phyloP scores from a whole-genome alignment of 2,888 invertebrate genomes.

The Ectobius pallidus region DNA sequence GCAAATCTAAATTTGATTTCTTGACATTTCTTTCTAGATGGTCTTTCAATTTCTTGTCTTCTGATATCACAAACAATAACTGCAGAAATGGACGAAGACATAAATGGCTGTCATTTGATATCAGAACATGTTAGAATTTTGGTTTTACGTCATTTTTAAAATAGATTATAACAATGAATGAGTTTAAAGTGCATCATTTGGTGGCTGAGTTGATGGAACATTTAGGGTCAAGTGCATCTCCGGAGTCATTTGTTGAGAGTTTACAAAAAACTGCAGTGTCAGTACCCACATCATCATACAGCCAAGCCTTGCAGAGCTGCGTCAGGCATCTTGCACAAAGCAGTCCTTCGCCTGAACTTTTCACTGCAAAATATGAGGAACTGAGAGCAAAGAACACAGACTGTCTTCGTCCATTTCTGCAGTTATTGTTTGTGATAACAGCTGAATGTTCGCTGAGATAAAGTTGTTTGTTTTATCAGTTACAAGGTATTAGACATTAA shows the following conservation, averaged over 20 bases:
- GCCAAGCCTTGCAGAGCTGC: conserved; percentile 61
- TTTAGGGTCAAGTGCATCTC: conserved; percentile 65
- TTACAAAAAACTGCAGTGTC: conserved; percentile 66
- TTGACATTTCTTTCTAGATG: conserved; percentile 57
- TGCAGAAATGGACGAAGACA: conserved; percentile 64
- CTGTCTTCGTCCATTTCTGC: conserved; percentile 64
- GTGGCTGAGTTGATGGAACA: conserved; percentile 63
- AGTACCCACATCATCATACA: conserved; percentile 60
- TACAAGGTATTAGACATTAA: too few relatives aligned
- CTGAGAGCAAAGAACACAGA: conserved; percentile 74
- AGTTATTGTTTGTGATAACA: conserved; percentile 62
- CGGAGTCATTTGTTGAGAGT: conserved; percentile 68
- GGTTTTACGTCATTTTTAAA: not conserved
- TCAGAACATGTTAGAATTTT: not conserved
- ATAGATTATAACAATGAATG: conserved; percentile 37
- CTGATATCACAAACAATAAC: conserved; percentile 62
- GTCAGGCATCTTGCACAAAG: conserved; percentile 70
- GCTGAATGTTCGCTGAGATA: conserved; percentile 40
- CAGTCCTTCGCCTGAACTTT: conserved; percentile 68
- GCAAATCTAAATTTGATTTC: conserved; percentile 58
- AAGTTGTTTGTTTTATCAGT: not conserved
- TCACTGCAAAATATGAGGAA: conserved; percentile 77
- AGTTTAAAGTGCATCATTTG: conserved; percentile 38
- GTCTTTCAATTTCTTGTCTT: conserved; percentile 65
- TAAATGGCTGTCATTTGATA: conserved; percentile 60